These are phyloP conservation scores for Megaceryle maxima DNA, from an alignment of 2,113 vertebrate genomes.

Conservation along the genomic window DNA sequence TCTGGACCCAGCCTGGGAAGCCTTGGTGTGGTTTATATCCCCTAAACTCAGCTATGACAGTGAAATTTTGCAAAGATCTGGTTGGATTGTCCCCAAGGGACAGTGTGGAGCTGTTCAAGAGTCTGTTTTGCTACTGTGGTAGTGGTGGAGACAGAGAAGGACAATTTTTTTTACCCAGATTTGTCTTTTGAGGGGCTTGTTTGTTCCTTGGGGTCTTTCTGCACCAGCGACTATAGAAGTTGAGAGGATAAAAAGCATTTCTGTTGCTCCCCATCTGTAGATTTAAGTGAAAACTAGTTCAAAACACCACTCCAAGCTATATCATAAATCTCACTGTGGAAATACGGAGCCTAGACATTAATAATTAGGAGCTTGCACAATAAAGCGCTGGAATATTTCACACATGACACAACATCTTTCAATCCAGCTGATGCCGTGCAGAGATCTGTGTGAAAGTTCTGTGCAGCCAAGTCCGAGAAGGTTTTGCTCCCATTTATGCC, in stretches of 20 bases:
- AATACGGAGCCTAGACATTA: background rate
- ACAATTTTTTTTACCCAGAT: background rate
- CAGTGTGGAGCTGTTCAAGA: background rate
- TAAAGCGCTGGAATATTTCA: background rate
- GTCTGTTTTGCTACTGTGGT: background rate
- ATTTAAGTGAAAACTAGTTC: background rate
- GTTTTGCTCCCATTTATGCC: background rate
- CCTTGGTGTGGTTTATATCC: background rate
- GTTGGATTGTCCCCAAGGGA: background rate
- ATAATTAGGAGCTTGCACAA: constrained; percentile 48
- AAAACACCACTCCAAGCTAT: background rate
- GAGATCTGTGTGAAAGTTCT: constrained; percentile 23
- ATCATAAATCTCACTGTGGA: background rate
- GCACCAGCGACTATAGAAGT: background rate
- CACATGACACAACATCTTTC: background rate
- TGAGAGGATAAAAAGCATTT: background rate
- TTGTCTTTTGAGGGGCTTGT: background rate
- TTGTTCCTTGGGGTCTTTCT: background rate
- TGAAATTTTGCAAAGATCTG: background rate
- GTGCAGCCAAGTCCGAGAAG: background rate
- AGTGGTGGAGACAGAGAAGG: background rate
- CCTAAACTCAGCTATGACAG: background rate
- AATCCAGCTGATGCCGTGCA: background rate
- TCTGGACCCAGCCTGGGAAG: background rate
- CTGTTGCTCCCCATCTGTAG: background rate